Base-by-base conservation (phyloP, 2,113 vertebrate genomes). In the Patagioenas fasciata region DNA sequence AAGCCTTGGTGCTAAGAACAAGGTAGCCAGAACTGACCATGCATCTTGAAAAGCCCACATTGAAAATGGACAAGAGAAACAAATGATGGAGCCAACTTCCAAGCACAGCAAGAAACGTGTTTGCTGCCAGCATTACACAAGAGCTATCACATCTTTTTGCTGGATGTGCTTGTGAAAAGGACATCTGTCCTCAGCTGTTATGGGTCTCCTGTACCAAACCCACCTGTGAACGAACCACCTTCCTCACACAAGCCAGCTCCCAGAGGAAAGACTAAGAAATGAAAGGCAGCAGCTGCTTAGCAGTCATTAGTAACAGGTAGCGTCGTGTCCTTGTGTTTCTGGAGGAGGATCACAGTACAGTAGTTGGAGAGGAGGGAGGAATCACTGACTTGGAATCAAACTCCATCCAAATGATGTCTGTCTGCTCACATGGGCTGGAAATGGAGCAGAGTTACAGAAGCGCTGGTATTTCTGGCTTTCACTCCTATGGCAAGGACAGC, bases 381-480 rank as follows among this genome's bases (percentile, higher is more conserved):
- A 84, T 74, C 60, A 25, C n/a, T 32, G 80, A 19, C 60, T 84
- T 13, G 0, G 1, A 90, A 56, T 56, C 85, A 95, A 83, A 69
- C 24, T 23, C 20, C 44, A 75, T 74, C 56, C 44, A 48, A 86
- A 26, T 5, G 15, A 60, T 0, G 4, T 61, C 75, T 90, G 4
- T 47, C 75, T 69, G 60, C 75, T 91, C 83, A 84, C 64, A 93
- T 26, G 28, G 80, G 24, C 44, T 50, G 72, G 53, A 90, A 92
- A 91, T 48, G 14, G 18, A 86, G n/a, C 24, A 18, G 53, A 24
- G 48, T 40, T 81, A 65, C 19, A 58, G 67, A 74, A 95, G 48
- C 0, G 0, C 21, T 74, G 44, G 29, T 54, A 51, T 71, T 86
- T 75, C 65, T 78, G 56, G 44, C 50, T 40, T 56, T 83, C n/a